Evolutionary conservation across 53 echinoderm and acorn worm species (phyloP), one percentile per base, ranked within the genome.

Genomic region (Stichopus horrens): DNA sequence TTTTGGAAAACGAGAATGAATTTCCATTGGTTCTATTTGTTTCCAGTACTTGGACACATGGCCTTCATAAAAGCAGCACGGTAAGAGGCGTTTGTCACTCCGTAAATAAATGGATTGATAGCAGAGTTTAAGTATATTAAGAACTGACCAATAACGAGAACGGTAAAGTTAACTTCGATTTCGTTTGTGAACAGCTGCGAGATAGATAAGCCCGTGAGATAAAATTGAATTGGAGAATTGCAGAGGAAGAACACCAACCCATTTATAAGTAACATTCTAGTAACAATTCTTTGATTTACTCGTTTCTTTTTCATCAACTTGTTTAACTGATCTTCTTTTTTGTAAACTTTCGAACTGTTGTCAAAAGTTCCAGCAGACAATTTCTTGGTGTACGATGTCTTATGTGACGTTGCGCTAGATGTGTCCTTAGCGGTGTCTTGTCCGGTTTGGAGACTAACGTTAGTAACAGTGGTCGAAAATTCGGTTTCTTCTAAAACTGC

Each of bases 91-190:
- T 81, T 81, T 21, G 81, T 56, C 81, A 81, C 19, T n/a, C 81
- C 81, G 19, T 81, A 81, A 81, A 81, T 56, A 11, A 81, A 81
- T 23, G 81, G 81, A n/a, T 81, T 81, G 6, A 81, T 56, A 21
- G 57, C 81, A 56, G 81, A 81, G 56, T 81, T 81, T 18, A 23
- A 9, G 19, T 56, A 56, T 4, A 55, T 5, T 57, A 81, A 22
- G 8, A 53, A 18, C 6, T 81, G 81, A 7, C 19, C 8, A 58
- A 56, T 6, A 8, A 21, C 8, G 6, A 56, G 14, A 10, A 81
- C 5, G 7, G 56, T 22, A 7, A 4, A 7, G 7, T 23, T 55
- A 21, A 21, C 7, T 2, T 7, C 13, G 7, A 81, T 6, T 11
- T 81, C 6, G 9, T 56, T 54, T 55, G 7, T 57, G 56, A 81